These are phyloP conservation scores for Tor tambroides DNA, from an alignment of 2,113 vertebrate genomes.

Conservation along the genomic window DNA sequence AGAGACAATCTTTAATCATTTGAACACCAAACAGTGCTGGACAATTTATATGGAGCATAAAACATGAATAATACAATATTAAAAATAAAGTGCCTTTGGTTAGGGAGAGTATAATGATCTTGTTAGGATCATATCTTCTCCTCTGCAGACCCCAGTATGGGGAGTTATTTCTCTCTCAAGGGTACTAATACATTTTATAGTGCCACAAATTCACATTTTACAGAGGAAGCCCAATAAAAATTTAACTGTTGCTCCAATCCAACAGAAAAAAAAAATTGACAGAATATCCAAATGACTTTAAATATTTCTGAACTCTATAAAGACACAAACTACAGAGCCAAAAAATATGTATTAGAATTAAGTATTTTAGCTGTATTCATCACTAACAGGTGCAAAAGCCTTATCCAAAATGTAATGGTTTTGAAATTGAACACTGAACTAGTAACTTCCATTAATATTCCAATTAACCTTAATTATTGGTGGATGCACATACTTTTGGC, in stretches of 20 bases:
- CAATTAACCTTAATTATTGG: too few species aligned
- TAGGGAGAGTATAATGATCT: conserved; percentile 50
- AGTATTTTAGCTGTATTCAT: neutral
- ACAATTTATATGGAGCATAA: conserved; percentile 63
- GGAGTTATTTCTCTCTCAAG: conserved; percentile 58
- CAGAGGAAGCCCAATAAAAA: neutral
- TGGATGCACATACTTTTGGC: neutral
- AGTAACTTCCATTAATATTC: too few species aligned
- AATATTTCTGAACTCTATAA: neutral
- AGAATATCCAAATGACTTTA: neutral
- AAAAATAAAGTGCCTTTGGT: conserved; percentile 58
- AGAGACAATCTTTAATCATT: conserved; percentile 46
- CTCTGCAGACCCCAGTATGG: conserved; percentile 48
- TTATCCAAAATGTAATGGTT: too few species aligned
- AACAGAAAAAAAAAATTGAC: neutral
- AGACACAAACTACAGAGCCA: neutral
- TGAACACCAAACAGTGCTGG: conserved; percentile 48
- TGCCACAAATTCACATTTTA: conserved; percentile 4
- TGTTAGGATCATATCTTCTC: conserved; percentile 55
- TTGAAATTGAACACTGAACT: too few species aligned
- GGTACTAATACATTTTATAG: conserved; percentile 36
- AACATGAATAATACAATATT: conserved; percentile 61
- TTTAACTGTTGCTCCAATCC: neutral
- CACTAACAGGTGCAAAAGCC: too few species aligned
- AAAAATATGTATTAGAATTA: neutral